phyloP scores from a whole-genome alignment of 2,113 vertebrate genomes.

The Coturnix japonica region DNA sequence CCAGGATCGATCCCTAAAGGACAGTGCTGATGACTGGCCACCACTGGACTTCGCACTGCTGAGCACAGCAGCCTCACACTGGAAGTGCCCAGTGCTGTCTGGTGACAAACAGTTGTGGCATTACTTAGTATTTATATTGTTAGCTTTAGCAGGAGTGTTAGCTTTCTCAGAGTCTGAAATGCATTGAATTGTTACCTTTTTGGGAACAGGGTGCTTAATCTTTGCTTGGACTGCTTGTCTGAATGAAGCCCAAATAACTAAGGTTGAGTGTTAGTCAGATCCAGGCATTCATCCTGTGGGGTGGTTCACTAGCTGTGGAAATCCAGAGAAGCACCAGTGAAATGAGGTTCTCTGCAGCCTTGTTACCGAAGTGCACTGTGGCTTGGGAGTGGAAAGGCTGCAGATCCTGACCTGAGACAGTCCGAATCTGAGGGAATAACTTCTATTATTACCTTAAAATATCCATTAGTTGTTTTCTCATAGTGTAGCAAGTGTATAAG shows the following conservation, averaged over 20 bases:
- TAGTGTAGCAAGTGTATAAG: not conserved
- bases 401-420: not conserved
- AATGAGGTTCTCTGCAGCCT: not conserved
- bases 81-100: not conserved
- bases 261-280: not conserved
- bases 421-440: not conserved
- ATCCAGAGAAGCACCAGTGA: not conserved
- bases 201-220: not conserved
- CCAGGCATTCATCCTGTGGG: not conserved
- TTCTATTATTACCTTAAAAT: not conserved
- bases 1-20: not conserved
- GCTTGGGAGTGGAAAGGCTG: not conserved
- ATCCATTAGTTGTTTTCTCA: not conserved
- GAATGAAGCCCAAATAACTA: not conserved
- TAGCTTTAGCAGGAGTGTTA: not conserved
- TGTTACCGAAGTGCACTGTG: rapidly evolving
- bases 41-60: not conserved
- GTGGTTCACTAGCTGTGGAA: not conserved
- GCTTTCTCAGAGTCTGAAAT: not conserved
- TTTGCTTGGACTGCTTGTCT: not conserved
- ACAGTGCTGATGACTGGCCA: not conserved
- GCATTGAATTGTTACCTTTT: not conserved
- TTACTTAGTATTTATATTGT: not conserved
- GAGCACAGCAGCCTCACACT: not conserved
- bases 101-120: not conserved